phyloP scores from a whole-genome alignment of 2,888 invertebrate genomes.

The Therioaphis trifolii region DNA sequence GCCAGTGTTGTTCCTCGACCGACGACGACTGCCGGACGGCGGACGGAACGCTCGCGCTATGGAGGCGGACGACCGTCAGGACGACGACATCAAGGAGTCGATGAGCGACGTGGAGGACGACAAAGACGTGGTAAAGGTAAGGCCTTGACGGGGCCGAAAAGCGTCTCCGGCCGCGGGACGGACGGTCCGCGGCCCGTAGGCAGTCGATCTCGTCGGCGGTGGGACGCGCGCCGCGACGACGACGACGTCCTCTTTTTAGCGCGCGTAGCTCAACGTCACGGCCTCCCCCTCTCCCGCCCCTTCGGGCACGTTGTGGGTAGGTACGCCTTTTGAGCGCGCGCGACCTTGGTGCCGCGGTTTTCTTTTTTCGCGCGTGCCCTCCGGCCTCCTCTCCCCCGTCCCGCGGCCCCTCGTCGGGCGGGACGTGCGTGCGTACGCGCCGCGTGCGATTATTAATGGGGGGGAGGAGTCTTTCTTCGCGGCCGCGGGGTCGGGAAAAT shows the following conservation, averaged over 20 bases:
- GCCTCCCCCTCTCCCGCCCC: no score
- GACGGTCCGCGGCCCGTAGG: neutral
- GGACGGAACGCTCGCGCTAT: no score
- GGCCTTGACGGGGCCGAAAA: neutral
- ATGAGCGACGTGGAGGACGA: constrained; percentile 49
- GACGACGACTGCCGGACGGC: no score
- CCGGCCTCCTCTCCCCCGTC: no score
- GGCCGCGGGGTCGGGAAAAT: constrained; percentile 47
- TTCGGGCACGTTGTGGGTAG: no score
- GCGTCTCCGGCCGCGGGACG: neutral
- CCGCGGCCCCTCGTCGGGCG: no score
- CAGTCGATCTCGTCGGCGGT: neutral
- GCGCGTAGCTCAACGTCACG: no score
- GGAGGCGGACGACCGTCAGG: constrained; percentile 46
- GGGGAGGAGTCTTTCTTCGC: constrained; percentile 51
- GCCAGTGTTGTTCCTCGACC: neutral
- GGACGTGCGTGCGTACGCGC: neutral
- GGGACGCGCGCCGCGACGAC: neutral
- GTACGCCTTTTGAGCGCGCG: neutral
- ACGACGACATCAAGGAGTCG: constrained; percentile 33
- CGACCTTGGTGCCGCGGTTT: neutral
- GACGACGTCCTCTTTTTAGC: no score
- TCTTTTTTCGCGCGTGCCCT: no score
- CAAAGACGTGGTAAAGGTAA: constrained; percentile 33
- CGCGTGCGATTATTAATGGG: constrained; percentile 42